These are phyloP conservation scores for Halcyon badia DNA, from an alignment of 2,797 vertebrate genomes.

Conservation along the genomic window DNA sequence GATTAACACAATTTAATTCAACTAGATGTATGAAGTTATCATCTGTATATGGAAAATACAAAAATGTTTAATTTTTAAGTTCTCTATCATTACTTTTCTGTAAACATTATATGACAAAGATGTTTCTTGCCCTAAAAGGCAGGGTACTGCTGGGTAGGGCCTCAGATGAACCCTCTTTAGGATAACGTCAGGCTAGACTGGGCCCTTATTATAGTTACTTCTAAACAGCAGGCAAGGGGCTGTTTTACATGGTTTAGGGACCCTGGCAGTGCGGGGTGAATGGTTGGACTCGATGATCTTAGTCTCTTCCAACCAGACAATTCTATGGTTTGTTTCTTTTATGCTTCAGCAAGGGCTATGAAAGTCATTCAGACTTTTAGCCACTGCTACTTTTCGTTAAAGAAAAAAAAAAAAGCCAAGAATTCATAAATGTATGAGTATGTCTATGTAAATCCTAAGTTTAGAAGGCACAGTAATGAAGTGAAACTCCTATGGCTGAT, in stretches of 20 bases:
- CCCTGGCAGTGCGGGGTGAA: no score
- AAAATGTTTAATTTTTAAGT: background rate
- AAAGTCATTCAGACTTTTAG: background rate
- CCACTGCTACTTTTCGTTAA: background rate
- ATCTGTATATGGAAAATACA: background rate
- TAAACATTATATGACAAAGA: background rate
- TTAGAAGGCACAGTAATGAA: background rate
- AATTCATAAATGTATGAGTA: background rate
- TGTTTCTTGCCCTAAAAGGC: background rate
- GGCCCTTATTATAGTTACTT: background rate
- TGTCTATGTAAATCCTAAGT: background rate
- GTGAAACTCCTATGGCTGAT: background rate
- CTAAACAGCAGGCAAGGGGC: background rate
- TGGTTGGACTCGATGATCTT: no score
- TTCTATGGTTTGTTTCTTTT: background rate
- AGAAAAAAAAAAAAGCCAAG: background rate
- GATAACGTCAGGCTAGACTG: background rate
- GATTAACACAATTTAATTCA: background rate
- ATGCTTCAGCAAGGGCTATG: background rate
- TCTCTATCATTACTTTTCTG: background rate
- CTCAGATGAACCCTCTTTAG: background rate
- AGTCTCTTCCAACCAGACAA: no score
- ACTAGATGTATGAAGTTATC: background rate
- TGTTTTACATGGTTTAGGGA: background rate
- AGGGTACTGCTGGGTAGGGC: background rate